Base-by-base conservation (phyloP, 2,113 vertebrate genomes). In the Gallinago media region DNA sequence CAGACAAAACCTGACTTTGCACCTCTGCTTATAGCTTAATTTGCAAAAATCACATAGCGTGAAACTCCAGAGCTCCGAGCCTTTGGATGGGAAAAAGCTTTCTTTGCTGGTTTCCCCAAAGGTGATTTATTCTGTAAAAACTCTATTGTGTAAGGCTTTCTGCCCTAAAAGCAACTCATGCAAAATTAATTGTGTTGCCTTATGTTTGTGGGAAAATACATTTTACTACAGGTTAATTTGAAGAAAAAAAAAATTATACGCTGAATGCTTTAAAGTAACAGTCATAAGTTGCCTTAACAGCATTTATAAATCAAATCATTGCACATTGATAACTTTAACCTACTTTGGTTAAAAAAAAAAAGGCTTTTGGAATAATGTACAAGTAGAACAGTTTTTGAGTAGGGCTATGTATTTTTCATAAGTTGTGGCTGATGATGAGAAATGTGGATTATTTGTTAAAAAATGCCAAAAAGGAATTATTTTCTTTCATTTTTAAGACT, bases 291-390 rank as follows among this genome's bases (percentile, higher is more conserved):
- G 72, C 88, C 54, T 74, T 86, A 92, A 88, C 78, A 87, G 73
- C 61, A 56, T 92, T 95, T 95, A 91, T 92, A 96, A 96, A 96
- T 95, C 92, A 93, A 92, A 92, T 92, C 66, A 81, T 31, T 46
- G 61, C 79, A 84, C 73, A 85, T 58, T 6, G 0, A 81, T 84
- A 93, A 92, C 44, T 90, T 91, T 88, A 89, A 94, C 76, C 83
- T 87, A 59, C 79, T n/a, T 54, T 76, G 38, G 38, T 38, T 38
- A 38, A 38, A 38, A 38, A 38, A 38, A 12, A 38, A 38, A 38
- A 88, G 47, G 76, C 25, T 94, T 93, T 92, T 92, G 92, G 61
- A 92, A 81, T 87, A 74, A 78, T 38, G 44, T 18, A 65, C 19
- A 72, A 74, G 40, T 56, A 80, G 90, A 93, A 6, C 52, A 52